A percentile compares a stretch with the other conserved stretches of the same genome.
phyloP scores from a whole-genome alignment of 2,888 invertebrate genomes.

The Morinoia aosen region DNA sequence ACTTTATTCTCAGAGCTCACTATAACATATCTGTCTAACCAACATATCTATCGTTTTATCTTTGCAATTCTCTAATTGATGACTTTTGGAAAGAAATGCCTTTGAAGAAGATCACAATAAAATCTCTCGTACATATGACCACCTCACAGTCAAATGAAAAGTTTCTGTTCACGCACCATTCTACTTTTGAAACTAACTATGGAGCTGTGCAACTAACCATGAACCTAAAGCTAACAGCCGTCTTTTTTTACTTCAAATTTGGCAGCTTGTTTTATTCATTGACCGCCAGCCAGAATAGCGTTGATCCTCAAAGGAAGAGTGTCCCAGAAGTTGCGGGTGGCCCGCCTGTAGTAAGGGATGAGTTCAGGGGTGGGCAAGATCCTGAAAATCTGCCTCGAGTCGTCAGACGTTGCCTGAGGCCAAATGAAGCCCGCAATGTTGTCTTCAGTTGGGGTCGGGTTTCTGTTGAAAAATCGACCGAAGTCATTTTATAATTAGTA shows the following conservation, averaged over 20 bases:
- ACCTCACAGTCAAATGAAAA: no score
- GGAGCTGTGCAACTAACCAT: no score
- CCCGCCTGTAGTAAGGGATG: constrained; percentile 48
- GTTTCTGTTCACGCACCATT: no score
- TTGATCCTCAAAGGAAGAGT: constrained; percentile 60
- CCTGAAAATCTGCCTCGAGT: constrained; percentile 27
- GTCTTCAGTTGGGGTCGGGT: constrained; percentile 57
- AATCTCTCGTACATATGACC: no score
- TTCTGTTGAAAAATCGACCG: constrained; percentile 35
- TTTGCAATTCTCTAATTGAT: no score
- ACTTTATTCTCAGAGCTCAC: no score
- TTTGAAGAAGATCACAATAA: no score
- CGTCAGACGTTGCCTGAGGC: constrained; percentile 43
- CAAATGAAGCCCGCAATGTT: constrained; percentile 54
- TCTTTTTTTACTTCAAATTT: neutral
- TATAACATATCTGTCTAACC: no score
- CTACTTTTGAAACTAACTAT: no score
- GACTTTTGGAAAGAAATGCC: no score
- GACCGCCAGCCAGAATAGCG: neutral
- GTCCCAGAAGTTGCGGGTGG: constrained; percentile 58
- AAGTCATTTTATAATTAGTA: neutral
- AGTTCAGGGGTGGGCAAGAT: constrained; percentile 47
- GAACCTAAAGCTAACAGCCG: neutral
- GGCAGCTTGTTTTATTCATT: neutral
- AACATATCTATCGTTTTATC: no score